Base-by-base conservation (phyloP, 2,888 invertebrate genomes). In the Drosophila nigricruria region DNA sequence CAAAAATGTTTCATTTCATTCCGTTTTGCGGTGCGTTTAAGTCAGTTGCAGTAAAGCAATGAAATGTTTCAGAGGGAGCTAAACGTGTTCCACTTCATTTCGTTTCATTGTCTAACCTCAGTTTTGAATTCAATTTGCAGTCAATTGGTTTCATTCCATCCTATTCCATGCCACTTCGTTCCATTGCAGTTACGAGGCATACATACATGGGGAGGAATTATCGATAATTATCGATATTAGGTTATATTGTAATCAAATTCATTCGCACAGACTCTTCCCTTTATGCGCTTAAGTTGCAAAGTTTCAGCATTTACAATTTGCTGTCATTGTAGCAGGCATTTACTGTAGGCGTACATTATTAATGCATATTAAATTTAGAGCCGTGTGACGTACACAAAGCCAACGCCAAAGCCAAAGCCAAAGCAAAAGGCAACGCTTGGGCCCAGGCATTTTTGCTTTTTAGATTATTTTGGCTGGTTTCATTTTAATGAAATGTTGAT, bases 401-500 rank as follows among this genome's bases (percentile, higher is more conserved):
- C 64, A 76, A 30, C 6, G 8, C 30, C 30, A 8, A 62, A 40
- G n/a, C 20, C 3, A 43, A 23, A 12, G 14, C 58, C 68, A 70
- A 42, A 20, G 40, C 40, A 6, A 36, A n/a, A 56, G 23, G 60
- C 59, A 74, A 54, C 30, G 20, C 18, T n/a, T 34, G 9, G 9
- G 10, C 27, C 18, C 12, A 5, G 40, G 16, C 52, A 20, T 57
- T 27, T 54, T 36, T 36, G 38, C 40, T 40, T 25, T 60, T 20
- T 50, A 54, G 58, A 45, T 68, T 73, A 59, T 72, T 75, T 73
- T 79, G 69, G 58, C 59, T 71, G 59, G 71, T 66, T 70, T 81
- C 67, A 69, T 61, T 73, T 82, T 76, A 82, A 88, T 82, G 70
- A 70, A 82, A 79, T 82, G 79, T 79, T 88, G 82, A 82, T 83